Evolutionary conservation across 2,797 vertebrate species (phyloP), one percentile per base, ranked within the genome.

Genomic region (Cyclopterus lumpus): DNA sequence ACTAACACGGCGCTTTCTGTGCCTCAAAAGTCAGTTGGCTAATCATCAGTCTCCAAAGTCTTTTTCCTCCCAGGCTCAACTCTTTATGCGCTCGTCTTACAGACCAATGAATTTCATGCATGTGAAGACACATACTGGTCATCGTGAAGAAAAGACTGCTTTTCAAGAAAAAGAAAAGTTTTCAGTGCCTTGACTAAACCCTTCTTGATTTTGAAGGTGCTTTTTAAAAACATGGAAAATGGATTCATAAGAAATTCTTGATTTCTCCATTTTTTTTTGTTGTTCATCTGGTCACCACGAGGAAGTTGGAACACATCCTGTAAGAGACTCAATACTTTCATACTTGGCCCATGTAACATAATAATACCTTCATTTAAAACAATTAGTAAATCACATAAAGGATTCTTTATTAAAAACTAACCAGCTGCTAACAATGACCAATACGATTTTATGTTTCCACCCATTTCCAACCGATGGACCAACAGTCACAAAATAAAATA

Each of bases 381-480:
- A n/a, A 30, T 4, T 2, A 63, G 14, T 48, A 24, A 64, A 58
- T 51, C 32, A 40, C 15, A 71, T 5, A 44, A 44, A 11, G 1
- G 2, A 32, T 22, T 58, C 7, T 24, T 60, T 11, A 34, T 36
- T 16, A 14, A 30, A 48, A 34, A 16, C 34, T 14, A 66, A 62
- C 32, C 8, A 61, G 44, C 36, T 2, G 5, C 42, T 64, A 67
- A 40, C 28, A 59, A 18, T 11, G 36, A 77, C 70, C 58, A 44
- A 60, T 34, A 7, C 3, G 48, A 28, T 20, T 49, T 66, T 3
- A n/a, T 38, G 51, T 63, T 69, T 76, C 67, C 36, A 71, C 46
- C 67, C 11, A 11, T 67, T 70, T 65, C 6, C 64, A 80, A 80
- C 71, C 82, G 86, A 86, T 71, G 67, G 73, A 71, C 49, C n/a